Percentiles rank a stretch among this genome's conserved stretches.
Evolutionary conservation across 2,888 invertebrate species (phyloP).

Genomic region (Anthophora plumipes): DNA sequence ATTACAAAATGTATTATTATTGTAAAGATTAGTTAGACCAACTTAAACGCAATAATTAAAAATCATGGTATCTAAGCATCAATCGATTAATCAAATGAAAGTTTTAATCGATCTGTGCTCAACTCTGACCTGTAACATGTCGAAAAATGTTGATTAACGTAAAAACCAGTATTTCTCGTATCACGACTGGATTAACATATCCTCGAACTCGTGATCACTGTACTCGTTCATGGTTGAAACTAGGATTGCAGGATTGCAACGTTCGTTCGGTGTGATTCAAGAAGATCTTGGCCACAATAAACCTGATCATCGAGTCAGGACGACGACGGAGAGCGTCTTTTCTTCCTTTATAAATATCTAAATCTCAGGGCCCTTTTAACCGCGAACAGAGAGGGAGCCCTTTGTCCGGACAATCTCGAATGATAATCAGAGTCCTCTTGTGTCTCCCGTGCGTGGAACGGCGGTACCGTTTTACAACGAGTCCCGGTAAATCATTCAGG

Average conservation of each 20-base stretch:
- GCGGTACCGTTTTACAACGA: slow-evolving; percentile 81
- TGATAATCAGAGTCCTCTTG: slow-evolving; percentile 83
- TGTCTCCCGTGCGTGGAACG: slow-evolving; percentile 77
- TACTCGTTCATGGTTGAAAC: not conserved
- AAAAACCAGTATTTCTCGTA: not conserved
- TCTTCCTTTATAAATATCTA: slow-evolving; percentile 80
- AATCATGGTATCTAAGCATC: no score
- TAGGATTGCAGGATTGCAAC: not conserved
- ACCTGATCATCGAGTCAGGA: slow-evolving; percentile 74
- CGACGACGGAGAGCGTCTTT: slow-evolving; percentile 72
- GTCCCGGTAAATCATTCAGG: slow-evolving; percentile 82
- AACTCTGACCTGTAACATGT: no score
- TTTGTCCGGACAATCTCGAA: slow-evolving; percentile 81
- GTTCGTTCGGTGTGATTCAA: slow-evolving; percentile 59
- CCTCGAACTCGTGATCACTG: not conserved
- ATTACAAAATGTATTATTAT: no score
- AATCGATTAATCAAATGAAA: no score
- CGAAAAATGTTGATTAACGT: not conserved
- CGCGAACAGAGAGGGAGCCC: slow-evolving; percentile 69
- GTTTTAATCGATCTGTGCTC: no score
- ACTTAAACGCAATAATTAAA: no score
- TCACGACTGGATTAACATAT: not conserved
- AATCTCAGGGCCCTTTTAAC: slow-evolving; percentile 77
- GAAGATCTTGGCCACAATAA: slow-evolving; percentile 69
- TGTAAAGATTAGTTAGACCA: no score